Evolutionary conservation across 2,113 vertebrate species (phyloP), one percentile per base, ranked within the genome.

Genomic region (Pachycephala philippinensis): DNA sequence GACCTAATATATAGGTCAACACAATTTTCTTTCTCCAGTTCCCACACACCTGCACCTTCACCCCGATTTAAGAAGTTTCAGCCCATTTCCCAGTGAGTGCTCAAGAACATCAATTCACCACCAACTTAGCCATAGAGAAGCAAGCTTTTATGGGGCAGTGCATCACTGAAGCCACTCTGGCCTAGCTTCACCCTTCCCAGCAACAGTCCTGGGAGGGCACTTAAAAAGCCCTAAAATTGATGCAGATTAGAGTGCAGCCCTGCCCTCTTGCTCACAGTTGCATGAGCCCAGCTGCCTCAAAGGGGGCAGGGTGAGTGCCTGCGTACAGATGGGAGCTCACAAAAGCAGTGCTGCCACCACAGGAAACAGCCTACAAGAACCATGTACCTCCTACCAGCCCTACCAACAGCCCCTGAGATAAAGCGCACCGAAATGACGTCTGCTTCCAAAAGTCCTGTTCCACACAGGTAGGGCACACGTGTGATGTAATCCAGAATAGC

Each of bases 1-100:
- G 33, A 69, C 22, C 33, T 20, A 78, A 10, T 8, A 39, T 7
- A n/a, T 28, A 44, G 54, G 12, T 28, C 42, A 89, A 50, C 15
- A 80, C 12, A 52, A 50, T 47, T 63, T 19, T 53, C 22, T n/a
- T 76, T 44, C 53, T 79, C 37, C 49, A 59, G 35, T 20, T 42
- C 23, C 24, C 22, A 28, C 44, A 13, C 7, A 2, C 0, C 2
- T 4, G 7, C 0, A 1, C 21, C 37, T 33, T 37, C 17, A 33
- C 0, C 6, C 19, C 0, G 2, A 35, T 24, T 56, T 23, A 56
- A 71, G 44, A 75, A 33, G 27, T 60, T 89, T 52, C 74, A 87
- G 21, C 27, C 60, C 37, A 54, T 50, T 90, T 89, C 52, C 39
- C 17, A 30, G 28, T 20, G 7, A 57, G 53, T 2, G 12, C 10